These are phyloP conservation scores for Heptranchias perlo DNA, from an alignment of 2,113 vertebrate species.

Conservation along the genomic window DNA sequence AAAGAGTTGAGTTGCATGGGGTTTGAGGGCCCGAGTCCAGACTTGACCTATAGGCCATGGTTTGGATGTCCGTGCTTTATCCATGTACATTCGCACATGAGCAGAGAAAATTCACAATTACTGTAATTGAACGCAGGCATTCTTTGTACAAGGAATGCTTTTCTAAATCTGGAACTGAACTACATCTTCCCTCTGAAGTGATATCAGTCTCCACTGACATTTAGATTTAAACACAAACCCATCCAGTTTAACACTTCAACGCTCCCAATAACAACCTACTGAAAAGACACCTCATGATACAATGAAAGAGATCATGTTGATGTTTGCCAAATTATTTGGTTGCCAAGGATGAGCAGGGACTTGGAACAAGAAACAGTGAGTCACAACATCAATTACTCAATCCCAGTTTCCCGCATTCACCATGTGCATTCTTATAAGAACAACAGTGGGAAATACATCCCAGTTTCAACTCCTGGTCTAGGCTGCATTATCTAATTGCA, in stretches of 20 bases:
- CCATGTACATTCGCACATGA: neutral
- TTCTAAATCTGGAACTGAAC: neutral
- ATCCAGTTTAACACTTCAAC: neutral
- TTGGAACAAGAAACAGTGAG: neutral
- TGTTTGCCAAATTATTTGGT: neutral
- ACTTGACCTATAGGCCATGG: neutral
- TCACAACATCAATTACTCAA: neutral
- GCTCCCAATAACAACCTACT: neutral
- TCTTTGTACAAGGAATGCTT: neutral
- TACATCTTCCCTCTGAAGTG: neutral
- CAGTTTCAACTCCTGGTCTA: too few species aligned
- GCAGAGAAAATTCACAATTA: neutral
- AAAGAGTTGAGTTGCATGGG: neutral
- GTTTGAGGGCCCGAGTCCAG: neutral
- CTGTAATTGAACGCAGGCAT: too few species aligned
- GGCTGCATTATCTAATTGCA: neutral
- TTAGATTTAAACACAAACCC: neutral
- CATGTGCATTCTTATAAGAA: neutral
- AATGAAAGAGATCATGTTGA: neutral
- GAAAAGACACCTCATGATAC: neutral
- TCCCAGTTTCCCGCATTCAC: neutral
- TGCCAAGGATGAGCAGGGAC: neutral
- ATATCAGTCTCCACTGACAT: neutral
- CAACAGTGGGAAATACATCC: neutral
- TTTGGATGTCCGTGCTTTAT: neutral